Evolutionary conservation across 2,888 invertebrate genomes (phyloP), one percentile per base, ranked within the genome.

Genomic region (Cactoblastis cactorum): DNA sequence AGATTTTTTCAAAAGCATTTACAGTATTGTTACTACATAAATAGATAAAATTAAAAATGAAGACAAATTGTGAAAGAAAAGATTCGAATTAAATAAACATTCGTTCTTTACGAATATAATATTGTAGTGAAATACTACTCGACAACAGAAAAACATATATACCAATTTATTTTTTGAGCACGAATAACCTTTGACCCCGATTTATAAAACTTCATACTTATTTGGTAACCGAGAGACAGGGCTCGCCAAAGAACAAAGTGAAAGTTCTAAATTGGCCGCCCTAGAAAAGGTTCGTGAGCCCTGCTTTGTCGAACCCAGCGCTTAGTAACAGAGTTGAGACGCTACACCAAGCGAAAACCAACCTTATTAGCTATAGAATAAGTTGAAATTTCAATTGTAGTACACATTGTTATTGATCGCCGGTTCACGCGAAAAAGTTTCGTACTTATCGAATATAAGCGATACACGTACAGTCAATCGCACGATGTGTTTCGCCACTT

Each of bases 351-450:
- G 6, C 43, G 2, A 74, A 56, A 61, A 49, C 57, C 32, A 15
- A 66, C 71, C 56, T 56, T 78, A 73, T 28, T 0, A 0, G 0
- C 0, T 1, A 0, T 0, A 0, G 0, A 0, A 2, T 67, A 73
- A 53, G 51, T 67, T 60, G 18, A 3, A 33, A 50, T 68, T 69
- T 63, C 0, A 1, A n/a, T 41, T 56, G 52, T 0, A 19, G 0
- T 3, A 0, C 3, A 28, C 9, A 50, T 61, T 71, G 74, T 82
- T 88, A 88, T 88, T 84, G 88, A 88, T 88, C 88, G 80, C 63
- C 67, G 79, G 72, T 83, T 82, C 75, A 77, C 71, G 82, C 82
- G 83, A 86, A 86, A 86, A 87, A 85, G 78, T 87, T 83, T 71
- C 74, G 75, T 80, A 81, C 80, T 81, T 81, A 82, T 81, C 79